Percentiles rank a stretch among this genome's conserved stretches.
phyloP scores from a whole-genome alignment of 2,888 invertebrate genomes.

The Drosophila fungiperda region DNA sequence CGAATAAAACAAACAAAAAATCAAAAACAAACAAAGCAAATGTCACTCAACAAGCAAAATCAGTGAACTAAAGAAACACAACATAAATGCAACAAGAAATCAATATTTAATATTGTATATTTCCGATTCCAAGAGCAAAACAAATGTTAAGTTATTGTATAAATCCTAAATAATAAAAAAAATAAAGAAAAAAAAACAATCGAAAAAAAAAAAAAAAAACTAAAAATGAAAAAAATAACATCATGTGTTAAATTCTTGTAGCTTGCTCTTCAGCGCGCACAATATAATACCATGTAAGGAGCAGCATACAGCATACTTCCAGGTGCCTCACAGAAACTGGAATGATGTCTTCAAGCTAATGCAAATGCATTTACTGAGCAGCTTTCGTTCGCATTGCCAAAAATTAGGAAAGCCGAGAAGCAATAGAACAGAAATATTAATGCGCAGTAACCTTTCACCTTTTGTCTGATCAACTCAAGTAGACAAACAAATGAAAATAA shows the following conservation, averaged over 20 bases:
- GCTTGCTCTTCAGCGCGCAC: conserved; percentile 21
- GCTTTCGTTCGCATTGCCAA: conserved; percentile 55
- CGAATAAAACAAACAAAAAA: conserved; percentile 31
- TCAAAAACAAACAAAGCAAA: conserved; percentile 31
- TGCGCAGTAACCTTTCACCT: conserved; percentile 54
- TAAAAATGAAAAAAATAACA: conserved; percentile 7
- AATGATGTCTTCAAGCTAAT: neutral
- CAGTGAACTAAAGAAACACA: conserved; percentile 37
- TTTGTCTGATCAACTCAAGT: conserved; percentile 44
- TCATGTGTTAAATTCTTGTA: neutral
- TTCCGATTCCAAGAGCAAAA: conserved; percentile 78
- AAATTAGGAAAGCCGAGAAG: neutral
- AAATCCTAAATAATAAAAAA: conserved; percentile 73
- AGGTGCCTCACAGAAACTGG: conserved; percentile 6
- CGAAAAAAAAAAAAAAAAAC: conserved; percentile 18
- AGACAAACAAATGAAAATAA: conserved; percentile 35
- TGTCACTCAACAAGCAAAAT: conserved; percentile 40
- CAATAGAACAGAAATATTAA: neutral
- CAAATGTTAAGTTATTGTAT: conserved; percentile 80
- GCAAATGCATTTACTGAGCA: conserved; percentile 28
- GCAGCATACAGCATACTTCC: conserved; percentile 24
- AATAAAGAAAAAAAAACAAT: conserved; percentile 37
- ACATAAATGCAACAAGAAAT: conserved; percentile 54
- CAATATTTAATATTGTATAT: conserved; percentile 83
- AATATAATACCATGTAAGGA: neutral